Base-by-base conservation (phyloP, 2,888 invertebrate species). In the Trichopoda pennipes region DNA sequence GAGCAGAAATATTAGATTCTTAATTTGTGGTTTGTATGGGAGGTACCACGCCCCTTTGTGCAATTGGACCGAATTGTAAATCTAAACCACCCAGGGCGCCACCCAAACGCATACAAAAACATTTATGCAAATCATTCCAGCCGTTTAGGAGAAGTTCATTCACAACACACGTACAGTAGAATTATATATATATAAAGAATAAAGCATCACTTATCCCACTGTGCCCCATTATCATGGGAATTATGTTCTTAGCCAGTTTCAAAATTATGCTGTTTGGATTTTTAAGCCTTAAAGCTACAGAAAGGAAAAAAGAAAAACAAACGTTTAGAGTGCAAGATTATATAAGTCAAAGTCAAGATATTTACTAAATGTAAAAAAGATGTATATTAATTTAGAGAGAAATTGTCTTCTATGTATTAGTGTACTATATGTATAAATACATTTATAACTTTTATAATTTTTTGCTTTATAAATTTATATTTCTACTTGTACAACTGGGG, bases 261-360 rank as follows among this genome's bases (percentile, higher is more conserved):
- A 51, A 64, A n/a, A n/a, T 61, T 70, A 19, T 63, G 55, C 56
- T 56, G 28, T 28, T 70, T 53, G 23, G 28, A 60, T 60, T 49
- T 64, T 32, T 64, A 75, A 70, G 69, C 80, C 63, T 64, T 69
- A 53, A 70, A 64, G 69, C 63, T 49, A 49, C 23, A 49, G 58
- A 77, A 77, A 61, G 60, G 60, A 53, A 60, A n/a, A n/a, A n/a
- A n/a, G n/a, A n/a, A n/a, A n/a, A n/a, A n/a, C n/a, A n/a, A 61
- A 55, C 61, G 35, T 75, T 66, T 68, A n/a, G 42, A 60, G 44
- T 28, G 21, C 8, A 14, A 63, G 63, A 77, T 77, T 70, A 56
- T 63, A 63, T 38, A 70, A 77, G 55, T 63, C 70, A 77, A 77
- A 70, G 69, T 49, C 63, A 63, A 63, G 63, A 38, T 49, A 12